phyloP scores from a whole-genome alignment of 2,888 invertebrate species.

The Emmelina monodactyla region DNA sequence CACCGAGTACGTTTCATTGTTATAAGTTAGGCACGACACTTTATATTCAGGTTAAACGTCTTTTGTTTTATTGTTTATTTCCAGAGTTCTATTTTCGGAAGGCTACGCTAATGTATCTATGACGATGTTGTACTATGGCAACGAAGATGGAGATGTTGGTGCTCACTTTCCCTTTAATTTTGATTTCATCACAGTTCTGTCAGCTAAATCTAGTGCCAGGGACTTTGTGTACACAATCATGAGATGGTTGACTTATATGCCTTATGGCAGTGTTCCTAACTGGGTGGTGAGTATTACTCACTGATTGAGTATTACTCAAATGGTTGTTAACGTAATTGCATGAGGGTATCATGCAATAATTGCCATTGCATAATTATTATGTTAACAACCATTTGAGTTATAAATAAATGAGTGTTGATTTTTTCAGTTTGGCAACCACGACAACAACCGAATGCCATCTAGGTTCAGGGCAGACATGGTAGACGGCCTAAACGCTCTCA shows the following conservation, averaged over 20 bases:
- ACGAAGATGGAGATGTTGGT: conserved; percentile 39
- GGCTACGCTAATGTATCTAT: conserved; percentile 62
- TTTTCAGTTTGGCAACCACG: conserved; percentile 73
- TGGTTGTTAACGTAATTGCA: too few species aligned
- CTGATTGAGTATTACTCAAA: too few species aligned
- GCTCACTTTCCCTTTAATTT: conserved; percentile 75
- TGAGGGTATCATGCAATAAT: too few species aligned
- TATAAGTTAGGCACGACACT: too few species aligned
- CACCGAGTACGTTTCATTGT: too few species aligned
- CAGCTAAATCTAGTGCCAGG: conserved; percentile 43
- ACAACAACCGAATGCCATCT: conserved; percentile 68
- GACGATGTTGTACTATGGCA: conserved; percentile 70
- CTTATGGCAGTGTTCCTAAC: conserved; percentile 64
- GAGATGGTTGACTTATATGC: conserved; percentile 68
- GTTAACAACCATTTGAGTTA: background rate
- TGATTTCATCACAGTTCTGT: conserved; percentile 61
- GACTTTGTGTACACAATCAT: conserved; percentile 58
- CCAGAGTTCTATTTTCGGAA: conserved; percentile 68
- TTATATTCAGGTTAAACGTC: conserved; percentile 13
- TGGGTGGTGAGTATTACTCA: too few species aligned
- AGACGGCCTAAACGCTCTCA: conserved; percentile 74
- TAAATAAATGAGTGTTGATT: too few species aligned
- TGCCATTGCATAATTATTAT: too few species aligned
- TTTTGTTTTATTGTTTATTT: too few species aligned
- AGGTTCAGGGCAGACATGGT: conserved; percentile 71